These are phyloP conservation scores for Rotaria sp. DNA, from an alignment of 2,888 invertebrate species.

Conservation along the genomic window DNA sequence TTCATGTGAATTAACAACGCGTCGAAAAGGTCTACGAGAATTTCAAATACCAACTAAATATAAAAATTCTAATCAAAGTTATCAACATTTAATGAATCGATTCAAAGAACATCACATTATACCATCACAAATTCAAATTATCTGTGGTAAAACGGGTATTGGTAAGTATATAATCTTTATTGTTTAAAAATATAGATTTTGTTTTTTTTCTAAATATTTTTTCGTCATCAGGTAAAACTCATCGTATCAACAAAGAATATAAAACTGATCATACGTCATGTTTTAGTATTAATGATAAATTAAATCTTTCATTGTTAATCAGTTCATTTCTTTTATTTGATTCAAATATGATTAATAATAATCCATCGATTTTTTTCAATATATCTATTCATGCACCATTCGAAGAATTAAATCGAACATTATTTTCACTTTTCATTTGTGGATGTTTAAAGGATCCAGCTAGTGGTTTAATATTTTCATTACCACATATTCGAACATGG, in stretches of 20 bases:
- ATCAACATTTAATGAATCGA: not conserved
- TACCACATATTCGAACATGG: not conserved
- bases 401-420: not conserved
- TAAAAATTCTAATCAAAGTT: not conserved
- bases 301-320: not conserved
- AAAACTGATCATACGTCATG: not conserved
- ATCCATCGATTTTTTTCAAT: not conserved
- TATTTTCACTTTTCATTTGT: not conserved
- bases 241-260: not conserved
- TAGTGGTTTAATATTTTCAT: not conserved
- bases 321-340: not conserved
- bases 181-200: too few species aligned
- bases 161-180: not conserved
- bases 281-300: constrained; percentile 6
- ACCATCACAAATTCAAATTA: not conserved
- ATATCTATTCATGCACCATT: constrained; percentile 25
- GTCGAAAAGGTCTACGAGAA: not conserved
- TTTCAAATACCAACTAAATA: not conserved
- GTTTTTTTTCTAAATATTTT: too few species aligned
- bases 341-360: not conserved
- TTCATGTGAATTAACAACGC: not conserved
- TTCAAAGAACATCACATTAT: not conserved
- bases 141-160: not conserved
- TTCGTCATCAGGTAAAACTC: not conserved
- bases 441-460: not conserved